Evolutionary conservation across 2,113 vertebrate genomes (phyloP).

Genomic region (Marcusenius ussheri): DNA sequence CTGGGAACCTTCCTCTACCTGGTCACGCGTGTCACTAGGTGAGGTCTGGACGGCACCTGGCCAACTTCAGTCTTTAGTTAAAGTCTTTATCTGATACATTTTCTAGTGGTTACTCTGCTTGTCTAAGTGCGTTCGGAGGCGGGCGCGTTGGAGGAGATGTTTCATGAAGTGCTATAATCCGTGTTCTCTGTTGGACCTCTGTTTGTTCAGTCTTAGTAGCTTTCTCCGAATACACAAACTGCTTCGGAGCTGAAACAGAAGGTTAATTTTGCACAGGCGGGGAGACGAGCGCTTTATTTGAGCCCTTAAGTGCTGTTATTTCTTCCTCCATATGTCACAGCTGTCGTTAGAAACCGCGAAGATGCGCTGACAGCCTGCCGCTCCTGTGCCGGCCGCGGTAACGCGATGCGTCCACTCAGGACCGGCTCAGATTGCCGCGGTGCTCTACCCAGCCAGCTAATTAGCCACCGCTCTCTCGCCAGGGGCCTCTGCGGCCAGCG

Average conservation of each 20-base stretch:
- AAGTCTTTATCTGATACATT: background rate
- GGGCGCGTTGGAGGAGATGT: background rate
- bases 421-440: background rate
- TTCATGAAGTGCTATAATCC: background rate
- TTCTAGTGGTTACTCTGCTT: background rate
- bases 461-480: background rate
- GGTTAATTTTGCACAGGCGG: background rate
- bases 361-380: background rate
- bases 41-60: constrained; percentile 23
- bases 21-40: constrained; percentile 67
- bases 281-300: background rate
- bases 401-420: background rate
- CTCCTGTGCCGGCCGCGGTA: background rate
- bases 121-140: background rate
- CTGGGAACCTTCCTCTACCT: constrained; percentile 59
- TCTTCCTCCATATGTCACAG: background rate
- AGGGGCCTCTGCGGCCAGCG: background rate
- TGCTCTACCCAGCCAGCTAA: background rate
- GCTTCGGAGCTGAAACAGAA: background rate
- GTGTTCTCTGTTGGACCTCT: background rate
- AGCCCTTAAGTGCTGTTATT: background rate
- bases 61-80: background rate
- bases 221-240: background rate
- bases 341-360: background rate
- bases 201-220: background rate